Evolutionary conservation across 2,797 vertebrate species (phyloP), one percentile per base, ranked within the genome.

Genomic region (Onychomys torridus): DNA sequence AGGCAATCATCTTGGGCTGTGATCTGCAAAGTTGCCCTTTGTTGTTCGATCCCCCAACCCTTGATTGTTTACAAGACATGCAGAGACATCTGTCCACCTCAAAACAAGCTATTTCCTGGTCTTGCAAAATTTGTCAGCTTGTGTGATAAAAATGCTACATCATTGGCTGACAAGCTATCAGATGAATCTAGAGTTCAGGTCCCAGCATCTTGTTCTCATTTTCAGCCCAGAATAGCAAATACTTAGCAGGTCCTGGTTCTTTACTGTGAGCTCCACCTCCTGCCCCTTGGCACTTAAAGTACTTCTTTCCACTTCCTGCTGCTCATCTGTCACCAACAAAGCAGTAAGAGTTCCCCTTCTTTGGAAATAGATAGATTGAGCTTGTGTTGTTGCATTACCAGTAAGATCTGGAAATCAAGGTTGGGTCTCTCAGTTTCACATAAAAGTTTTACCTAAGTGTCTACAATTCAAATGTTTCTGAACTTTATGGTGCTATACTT

Each of bases 11-110:
- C 97, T 89, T 73, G 91, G 97, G 88, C 94, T 98, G 90, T 97
- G 96, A 96, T 97, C 95, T 97, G 94, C 98, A 97, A 98, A 98
- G 71, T 61, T 98, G 97, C 91, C 98, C 97, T 98, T 98, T 98
- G 98, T 96, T 91, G 92, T 98, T 97, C 67, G 0, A 84, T 94
- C 92, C 79, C 79, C 83, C 90, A 61, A 76, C 87, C 89, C 63
- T 94, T 19, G 92, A 97, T 97, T 97, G 98, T 98, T 98, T 98
- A 97, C 95, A 97, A 97, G 97, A 82, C 92, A 97, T 93, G 92
- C 91, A 95, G 85, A 94, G 95, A 93, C 94, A 98, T 95, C 94
- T 82, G 89, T 65, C 79, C 12, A 81, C 95, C 95, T 98, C 95
- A 95, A 97, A 97, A 98, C 96, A 97, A 96, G 67, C n/a, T 93